Evolutionary conservation across 64 coral and sea anemone species (phyloP).

Genomic region (Cladopsammia gracilis): DNA sequence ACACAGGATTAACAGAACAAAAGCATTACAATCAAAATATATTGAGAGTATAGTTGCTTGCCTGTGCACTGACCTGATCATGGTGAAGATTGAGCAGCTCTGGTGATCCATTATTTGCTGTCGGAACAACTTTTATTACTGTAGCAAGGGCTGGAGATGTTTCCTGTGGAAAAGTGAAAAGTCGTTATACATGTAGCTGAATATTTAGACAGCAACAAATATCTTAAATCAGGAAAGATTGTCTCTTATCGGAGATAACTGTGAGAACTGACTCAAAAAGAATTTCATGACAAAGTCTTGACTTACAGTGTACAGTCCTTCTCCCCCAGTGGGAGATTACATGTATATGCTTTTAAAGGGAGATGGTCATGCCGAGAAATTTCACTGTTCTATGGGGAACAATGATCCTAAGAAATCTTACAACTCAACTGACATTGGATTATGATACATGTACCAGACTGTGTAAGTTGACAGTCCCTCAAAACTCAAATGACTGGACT

Average conservation of each 20-base stretch:
- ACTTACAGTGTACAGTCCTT: too few species aligned
- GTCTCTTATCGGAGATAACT: background rate
- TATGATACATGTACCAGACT: too few species aligned
- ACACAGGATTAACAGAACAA: too few species aligned
- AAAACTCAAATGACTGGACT: too few species aligned
- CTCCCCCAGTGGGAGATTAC: too few species aligned
- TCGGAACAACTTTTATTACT: constrained; percentile 99
- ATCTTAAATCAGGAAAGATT: background rate
- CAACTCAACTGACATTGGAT: too few species aligned
- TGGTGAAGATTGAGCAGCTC: constrained; percentile 93
- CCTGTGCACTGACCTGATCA: constrained; percentile 68
- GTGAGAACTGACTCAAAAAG: too few species aligned
- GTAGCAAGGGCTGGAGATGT: constrained; percentile 64
- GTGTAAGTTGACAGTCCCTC: too few species aligned
- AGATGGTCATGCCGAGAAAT: background rate
- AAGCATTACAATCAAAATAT: too few species aligned
- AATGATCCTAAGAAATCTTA: background rate
- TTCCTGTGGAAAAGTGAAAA: constrained; percentile 55
- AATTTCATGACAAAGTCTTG: too few species aligned
- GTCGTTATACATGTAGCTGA: background rate
- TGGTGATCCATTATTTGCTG: constrained; percentile 96
- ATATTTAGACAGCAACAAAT: background rate
- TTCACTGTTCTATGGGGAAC: background rate
- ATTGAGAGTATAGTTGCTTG: too few species aligned
- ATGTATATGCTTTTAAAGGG: too few species aligned